Evolutionary conservation across 2,113 vertebrate genomes (phyloP), one percentile per base, ranked within the genome.

Genomic region (Potamarius usumacintae): DNA sequence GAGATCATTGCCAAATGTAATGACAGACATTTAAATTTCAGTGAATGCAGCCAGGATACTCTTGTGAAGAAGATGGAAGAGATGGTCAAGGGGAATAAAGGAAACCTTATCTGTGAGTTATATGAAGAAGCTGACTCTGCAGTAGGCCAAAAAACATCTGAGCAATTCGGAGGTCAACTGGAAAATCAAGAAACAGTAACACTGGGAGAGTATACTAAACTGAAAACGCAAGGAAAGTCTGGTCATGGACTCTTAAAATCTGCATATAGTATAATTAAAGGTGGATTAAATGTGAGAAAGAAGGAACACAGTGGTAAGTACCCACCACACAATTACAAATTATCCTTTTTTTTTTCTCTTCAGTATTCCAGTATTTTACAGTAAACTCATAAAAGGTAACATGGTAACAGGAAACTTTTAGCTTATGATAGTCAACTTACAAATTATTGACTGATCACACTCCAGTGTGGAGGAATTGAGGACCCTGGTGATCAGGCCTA

Each of bases 251-350:
- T 1, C 65, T 11, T 4, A 76, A 76, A 76, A 50, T 1, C 3
- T 0, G 52, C 8, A 50, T 5, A 52, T 8, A 3, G 5, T 3
- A 9, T 0, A 74, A 0, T 48, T 0, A 0, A 11, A 57, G 3
- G 5, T 76, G 2, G 0, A 22, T 2, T 18, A 11, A 42, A 42
- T 2, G 0, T 12, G 2, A 17, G 2, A 72, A 74, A 52, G 12
- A 25, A 25, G 42, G 20, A 48, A 4, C 71, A 4, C 11, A 52
- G 48, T 12, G 22, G 74, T 77, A 50, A 52, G 74, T 77, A 25
- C 18, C 18, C 18, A 74, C 15, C 14, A 74, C 17, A 20, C 17
- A 34, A 48, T 48, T 72, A 20, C 15, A 18, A 18, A 20, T 48
- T 42, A 72, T 18, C 15, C 71, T 22, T 1, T 74, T 48, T 1